These are phyloP conservation scores for Ophonus ardosiacus DNA, from an alignment of 2,888 invertebrate genomes.

Conservation along the genomic window DNA sequence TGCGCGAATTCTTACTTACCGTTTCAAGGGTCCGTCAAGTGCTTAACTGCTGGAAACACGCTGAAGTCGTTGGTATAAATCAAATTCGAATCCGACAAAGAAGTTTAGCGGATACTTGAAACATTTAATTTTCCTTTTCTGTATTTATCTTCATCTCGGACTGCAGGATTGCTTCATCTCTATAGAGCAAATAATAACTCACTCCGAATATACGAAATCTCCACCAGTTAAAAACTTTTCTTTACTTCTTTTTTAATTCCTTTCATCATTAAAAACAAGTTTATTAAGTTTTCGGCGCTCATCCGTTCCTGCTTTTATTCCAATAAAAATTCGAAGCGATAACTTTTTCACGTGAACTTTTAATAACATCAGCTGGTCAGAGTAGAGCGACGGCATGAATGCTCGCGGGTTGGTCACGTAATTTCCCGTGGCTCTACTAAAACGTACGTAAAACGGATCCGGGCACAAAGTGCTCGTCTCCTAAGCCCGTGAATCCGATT, in stretches of 20 bases:
- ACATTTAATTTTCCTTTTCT: constrained; percentile 58
- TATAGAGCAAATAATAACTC: constrained; percentile 46
- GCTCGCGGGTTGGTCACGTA: constrained; percentile 17
- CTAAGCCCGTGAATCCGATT: constrained; percentile 58
- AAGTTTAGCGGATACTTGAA: constrained; percentile 54
- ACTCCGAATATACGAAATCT: constrained; percentile 45
- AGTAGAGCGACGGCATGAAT: background rate
- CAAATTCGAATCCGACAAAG: constrained; percentile 46
- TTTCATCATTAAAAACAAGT: constrained; percentile 61
- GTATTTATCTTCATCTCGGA: constrained; percentile 57
- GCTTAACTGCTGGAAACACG: constrained; percentile 31
- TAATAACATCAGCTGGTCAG: constrained; percentile 55
- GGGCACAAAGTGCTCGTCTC: constrained; percentile 50
- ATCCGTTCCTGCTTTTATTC: constrained; percentile 40
- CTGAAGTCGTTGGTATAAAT: constrained; percentile 45
- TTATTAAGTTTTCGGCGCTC: constrained; percentile 55
- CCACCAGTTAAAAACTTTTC: constrained; percentile 38
- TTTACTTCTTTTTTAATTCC: constrained; percentile 55
- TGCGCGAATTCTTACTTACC: constrained; percentile 24
- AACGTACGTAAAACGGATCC: constrained; percentile 54
- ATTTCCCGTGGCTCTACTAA: constrained; percentile 54
- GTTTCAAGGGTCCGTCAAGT: constrained; percentile 28
- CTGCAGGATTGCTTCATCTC: constrained; percentile 31
- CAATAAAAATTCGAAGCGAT: constrained; percentile 56
- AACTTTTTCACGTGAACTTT: constrained; percentile 53